These are phyloP conservation scores for Camponotus vicinus DNA, from an alignment of 1,140 invertebrate genomes.

Conservation along the genomic window DNA sequence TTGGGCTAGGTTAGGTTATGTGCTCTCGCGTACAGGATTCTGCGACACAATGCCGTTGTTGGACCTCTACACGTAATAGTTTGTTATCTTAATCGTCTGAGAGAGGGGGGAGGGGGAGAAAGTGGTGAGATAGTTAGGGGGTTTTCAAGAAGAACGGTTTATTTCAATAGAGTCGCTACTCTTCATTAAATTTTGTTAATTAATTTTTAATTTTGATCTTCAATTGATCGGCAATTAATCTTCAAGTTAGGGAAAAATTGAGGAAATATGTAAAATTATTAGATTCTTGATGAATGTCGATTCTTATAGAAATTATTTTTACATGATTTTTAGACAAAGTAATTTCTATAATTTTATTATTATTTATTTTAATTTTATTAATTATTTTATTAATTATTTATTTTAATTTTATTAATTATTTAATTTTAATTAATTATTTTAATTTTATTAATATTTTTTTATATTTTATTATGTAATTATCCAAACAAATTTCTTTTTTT, in stretches of 20 bases:
- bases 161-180: not conserved
- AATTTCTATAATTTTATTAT: not conserved
- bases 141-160: not conserved
- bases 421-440: too few relatives aligned
- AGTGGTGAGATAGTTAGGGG: not conserved
- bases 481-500: not conserved
- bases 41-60: not conserved
- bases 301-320: not conserved
- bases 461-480: not conserved
- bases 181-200: not conserved
- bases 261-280: too few relatives aligned
- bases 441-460: not conserved
- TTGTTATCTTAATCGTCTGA: slow-evolving; percentile 9
- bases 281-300: not conserved
- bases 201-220: not conserved
- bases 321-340: not conserved
- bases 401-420: too few relatives aligned
- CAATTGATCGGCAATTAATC: too few relatives aligned
- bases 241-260: too few relatives aligned
- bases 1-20: slow-evolving; percentile 69
- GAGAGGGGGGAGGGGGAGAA: too few relatives aligned
- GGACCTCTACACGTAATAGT: not conserved
- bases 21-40: not conserved
- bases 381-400: not conserved
- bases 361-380: not conserved